Conservation (phyloP, 2,113 vertebrate genomes). For the Atlantisia rogersi region DNA sequence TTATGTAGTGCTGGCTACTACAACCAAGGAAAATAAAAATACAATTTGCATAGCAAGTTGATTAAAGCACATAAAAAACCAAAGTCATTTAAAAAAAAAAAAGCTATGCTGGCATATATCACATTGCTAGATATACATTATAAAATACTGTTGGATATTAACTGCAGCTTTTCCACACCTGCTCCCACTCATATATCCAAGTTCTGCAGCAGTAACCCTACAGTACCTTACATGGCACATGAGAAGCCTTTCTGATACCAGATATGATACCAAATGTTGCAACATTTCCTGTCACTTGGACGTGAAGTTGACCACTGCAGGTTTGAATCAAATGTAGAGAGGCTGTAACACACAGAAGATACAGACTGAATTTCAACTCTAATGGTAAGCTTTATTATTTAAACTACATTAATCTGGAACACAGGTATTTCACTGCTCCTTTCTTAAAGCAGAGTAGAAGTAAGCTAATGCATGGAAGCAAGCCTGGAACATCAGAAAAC, state of each 20-base stretch:
- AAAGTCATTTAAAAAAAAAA: no score
- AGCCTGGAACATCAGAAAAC: not conserved
- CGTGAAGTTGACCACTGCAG: not conserved
- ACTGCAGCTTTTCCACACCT: not conserved
- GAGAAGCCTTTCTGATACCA: not conserved
- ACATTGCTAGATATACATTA: not conserved
- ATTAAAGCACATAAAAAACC: not conserved
- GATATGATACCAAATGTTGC: not conserved
- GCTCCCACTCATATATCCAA: not conserved
- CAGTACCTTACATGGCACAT: not conserved
- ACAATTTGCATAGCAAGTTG: not conserved
- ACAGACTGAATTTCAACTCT: not conserved
- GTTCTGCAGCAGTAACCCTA: not conserved
- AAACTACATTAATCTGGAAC: not conserved
- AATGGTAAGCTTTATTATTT: not conserved
- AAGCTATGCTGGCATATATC: not conserved
- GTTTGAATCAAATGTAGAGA: conserved; percentile 7
- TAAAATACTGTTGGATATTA: not conserved
- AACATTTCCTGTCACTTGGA: not conserved
- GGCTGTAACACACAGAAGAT: not conserved
- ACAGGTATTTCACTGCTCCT: not conserved
- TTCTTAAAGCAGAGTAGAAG: not conserved
- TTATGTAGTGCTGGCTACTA: not conserved
- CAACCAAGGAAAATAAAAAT: not conserved
- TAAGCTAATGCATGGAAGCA: not conserved